Evolutionary conservation across 2,113 vertebrate species (phyloP).

Genomic region (Redunca redunca): DNA sequence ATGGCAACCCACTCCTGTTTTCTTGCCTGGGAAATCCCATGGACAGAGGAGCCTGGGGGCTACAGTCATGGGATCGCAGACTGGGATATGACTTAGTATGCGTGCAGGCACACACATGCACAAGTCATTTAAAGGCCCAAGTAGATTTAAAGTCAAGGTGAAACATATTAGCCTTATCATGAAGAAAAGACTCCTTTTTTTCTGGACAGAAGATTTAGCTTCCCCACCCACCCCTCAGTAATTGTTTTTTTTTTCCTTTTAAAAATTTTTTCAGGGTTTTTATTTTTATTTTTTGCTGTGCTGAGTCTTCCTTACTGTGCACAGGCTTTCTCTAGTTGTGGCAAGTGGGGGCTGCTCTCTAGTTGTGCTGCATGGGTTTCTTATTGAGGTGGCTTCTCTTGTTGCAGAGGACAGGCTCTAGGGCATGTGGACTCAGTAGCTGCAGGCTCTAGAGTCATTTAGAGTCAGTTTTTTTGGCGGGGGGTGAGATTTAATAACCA

Average conservation of each 20-base stretch:
- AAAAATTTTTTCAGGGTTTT: neutral
- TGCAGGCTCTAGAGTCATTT: neutral
- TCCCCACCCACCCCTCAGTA: neutral
- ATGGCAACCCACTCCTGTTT: neutral
- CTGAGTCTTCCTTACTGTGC: neutral
- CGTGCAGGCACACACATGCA: neutral
- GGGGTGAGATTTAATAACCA: constrained; percentile 60
- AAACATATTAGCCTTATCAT: neutral
- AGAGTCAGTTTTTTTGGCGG: neutral
- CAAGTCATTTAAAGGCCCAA: neutral
- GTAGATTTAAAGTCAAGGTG: neutral
- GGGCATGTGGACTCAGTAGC: neutral
- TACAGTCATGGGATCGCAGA: neutral
- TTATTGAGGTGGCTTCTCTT: neutral
- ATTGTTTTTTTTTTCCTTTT: neutral
- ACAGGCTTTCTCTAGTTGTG: neutral
- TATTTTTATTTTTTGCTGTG: neutral
- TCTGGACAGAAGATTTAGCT: neutral
- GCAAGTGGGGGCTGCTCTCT: neutral
- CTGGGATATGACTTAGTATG: neutral
- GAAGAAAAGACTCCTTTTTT: neutral
- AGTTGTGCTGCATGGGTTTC: neutral
- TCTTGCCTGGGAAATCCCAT: neutral
- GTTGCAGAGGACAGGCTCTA: neutral
- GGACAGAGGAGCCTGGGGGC: neutral